These are phyloP conservation scores for Congeria kusceri DNA, from an alignment of 2,888 invertebrate species.

Conservation along the genomic window DNA sequence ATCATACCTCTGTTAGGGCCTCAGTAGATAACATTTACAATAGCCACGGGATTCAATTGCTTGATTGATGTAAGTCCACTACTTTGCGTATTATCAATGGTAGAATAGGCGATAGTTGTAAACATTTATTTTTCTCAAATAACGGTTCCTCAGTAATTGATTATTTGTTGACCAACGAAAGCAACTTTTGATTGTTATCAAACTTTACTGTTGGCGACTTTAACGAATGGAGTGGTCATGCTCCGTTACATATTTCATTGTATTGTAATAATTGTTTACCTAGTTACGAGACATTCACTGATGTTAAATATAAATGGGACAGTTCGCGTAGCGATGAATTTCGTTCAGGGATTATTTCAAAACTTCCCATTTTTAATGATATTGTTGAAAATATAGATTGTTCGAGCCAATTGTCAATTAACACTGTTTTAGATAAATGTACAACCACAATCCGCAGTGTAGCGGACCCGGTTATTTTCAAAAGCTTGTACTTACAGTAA, in stretches of 20 bases:
- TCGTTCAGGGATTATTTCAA: not conserved
- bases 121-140: too few species aligned
- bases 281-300: not conserved
- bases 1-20: too few species aligned
- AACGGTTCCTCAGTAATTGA: too few species aligned
- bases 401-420: too few species aligned
- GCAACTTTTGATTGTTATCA: not conserved
- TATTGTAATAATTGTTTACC: not conserved
- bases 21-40: too few species aligned
- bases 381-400: not conserved
- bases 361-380: not conserved
- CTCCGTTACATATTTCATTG: not conserved
- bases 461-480: not conserved
- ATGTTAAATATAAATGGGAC: slow-evolving; percentile 9
- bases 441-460: not conserved
- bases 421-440: not conserved
- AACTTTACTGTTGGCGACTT: not conserved
- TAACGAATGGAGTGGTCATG: not conserved
- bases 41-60: too few species aligned
- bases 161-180: not conserved
- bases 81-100: too few species aligned
- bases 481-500: not conserved
- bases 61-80: too few species aligned
- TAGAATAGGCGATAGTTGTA: too few species aligned
- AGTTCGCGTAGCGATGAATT: not conserved